Percentiles rank a stretch among this genome's conserved stretches.
Evolutionary conservation across 2,888 invertebrate species (phyloP).

Genomic region (Drosophila greeni): DNA sequence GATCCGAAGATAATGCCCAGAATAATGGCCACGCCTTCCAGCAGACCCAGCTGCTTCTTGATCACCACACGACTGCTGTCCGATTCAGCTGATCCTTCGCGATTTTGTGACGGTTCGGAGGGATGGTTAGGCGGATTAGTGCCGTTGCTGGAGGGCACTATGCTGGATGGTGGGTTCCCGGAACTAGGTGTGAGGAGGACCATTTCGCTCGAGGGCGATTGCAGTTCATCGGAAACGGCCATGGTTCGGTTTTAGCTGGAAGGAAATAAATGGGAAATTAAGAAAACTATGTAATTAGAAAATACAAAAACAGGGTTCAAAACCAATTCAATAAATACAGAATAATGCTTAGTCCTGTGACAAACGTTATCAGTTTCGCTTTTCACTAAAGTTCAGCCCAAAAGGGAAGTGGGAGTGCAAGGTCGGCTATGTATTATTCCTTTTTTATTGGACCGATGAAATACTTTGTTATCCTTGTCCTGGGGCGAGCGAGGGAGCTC

Average conservation of each 20-base stretch:
- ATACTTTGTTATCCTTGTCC: constrained; percentile 19
- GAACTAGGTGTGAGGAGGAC: constrained; percentile 76
- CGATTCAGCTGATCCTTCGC: constrained; percentile 66
- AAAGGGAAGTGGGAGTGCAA: not conserved
- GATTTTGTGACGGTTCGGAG: constrained; percentile 30
- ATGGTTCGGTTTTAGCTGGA: constrained; percentile 41
- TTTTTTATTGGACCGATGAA: not conserved
- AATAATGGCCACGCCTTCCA: constrained; percentile 96
- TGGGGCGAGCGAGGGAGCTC: constrained; percentile 11
- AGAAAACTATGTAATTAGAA: not conserved
- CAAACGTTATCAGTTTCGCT: not conserved
- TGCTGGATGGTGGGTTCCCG: constrained; percentile 60
- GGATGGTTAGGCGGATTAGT: not conserved
- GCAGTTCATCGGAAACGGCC: constrained; percentile 62
- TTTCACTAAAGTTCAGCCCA: not conserved
- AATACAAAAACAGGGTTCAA: too few species aligned
- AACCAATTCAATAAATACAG: too few species aligned
- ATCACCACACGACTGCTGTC: constrained; percentile 82
- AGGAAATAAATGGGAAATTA: not conserved
- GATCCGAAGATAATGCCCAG: constrained; percentile 97
- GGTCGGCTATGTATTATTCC: not conserved
- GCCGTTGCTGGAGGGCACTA: constrained; percentile 19
- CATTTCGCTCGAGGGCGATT: constrained; percentile 78
- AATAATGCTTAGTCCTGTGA: not conserved
- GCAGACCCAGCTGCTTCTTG: constrained; percentile 92